Conservation (phyloP, 2,113 vertebrate genomes). For the Trematocara zebra region DNA sequence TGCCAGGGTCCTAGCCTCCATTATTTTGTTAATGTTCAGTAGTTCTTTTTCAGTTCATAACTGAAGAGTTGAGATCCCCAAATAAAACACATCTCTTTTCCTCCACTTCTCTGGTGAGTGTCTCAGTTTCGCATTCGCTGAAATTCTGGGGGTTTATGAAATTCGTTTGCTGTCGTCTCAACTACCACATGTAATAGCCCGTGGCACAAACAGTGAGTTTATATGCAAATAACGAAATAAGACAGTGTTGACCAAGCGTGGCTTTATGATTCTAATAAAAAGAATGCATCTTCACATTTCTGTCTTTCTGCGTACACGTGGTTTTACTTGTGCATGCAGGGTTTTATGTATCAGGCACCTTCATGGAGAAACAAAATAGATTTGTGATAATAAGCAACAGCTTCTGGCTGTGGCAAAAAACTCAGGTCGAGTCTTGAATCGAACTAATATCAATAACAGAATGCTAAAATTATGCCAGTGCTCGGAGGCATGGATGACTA, state of each 20-base stretch:
- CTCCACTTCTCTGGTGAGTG: neutral
- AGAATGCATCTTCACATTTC: neutral
- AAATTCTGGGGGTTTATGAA: neutral
- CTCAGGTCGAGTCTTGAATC: neutral
- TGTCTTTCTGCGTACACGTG: accelerated
- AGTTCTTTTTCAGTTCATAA: neutral
- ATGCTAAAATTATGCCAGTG: neutral
- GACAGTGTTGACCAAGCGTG: neutral
- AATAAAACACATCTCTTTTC: neutral
- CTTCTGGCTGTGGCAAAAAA: neutral
- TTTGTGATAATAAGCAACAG: neutral
- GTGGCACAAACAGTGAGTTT: neutral
- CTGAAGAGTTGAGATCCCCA: neutral
- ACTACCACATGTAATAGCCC: neutral
- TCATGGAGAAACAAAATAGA: neutral
- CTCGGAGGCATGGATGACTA: neutral
- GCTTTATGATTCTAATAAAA: neutral
- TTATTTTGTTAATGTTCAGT: neutral
- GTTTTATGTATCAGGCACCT: neutral
- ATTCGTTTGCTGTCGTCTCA: neutral
- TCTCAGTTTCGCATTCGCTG: neutral
- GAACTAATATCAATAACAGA: neutral
- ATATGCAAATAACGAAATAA: neutral
- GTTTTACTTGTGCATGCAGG: neutral
- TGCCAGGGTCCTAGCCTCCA: neutral